phyloP scores from a whole-genome alignment of 2,113 vertebrate genomes.

The Podiceps cristatus region DNA sequence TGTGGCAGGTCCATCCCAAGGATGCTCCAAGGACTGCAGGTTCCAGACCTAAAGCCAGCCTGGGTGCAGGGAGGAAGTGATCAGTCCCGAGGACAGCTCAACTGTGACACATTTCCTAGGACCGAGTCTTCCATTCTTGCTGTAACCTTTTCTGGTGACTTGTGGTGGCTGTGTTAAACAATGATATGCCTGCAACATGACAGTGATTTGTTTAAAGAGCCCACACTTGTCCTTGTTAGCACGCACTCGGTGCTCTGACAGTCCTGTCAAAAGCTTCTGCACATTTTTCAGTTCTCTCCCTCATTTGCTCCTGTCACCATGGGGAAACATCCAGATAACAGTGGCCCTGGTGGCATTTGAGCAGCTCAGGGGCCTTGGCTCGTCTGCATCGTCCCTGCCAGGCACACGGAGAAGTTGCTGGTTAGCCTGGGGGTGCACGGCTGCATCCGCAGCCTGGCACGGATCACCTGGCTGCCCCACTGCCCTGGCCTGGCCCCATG shows the following conservation, averaged over 20 bases:
- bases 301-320: constrained; percentile 62
- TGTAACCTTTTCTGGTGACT: constrained; percentile 69
- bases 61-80: not conserved
- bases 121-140: constrained; percentile 24
- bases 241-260: constrained; percentile 50
- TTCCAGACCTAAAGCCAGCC: not conserved
- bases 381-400: not conserved
- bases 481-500: not conserved
- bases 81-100: not conserved
- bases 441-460: accelerated
- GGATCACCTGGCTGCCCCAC: accelerated
- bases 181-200: constrained; percentile 56
- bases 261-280: constrained; percentile 59
- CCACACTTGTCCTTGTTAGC: constrained; percentile 62
- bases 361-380: not conserved
- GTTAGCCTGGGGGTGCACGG: not conserved
- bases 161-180: constrained; percentile 56
- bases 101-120: constrained; percentile 17
- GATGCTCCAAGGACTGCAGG: not conserved
- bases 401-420: accelerated
- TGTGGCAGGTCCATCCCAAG: accelerated
- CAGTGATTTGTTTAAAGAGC: constrained; percentile 72
- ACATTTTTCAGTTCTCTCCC: constrained; percentile 45
- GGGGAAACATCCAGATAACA: constrained; percentile 29
- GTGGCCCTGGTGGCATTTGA: not conserved